phyloP scores from a whole-genome alignment of 2,113 vertebrate species.

The Marmota flaviventris region DNA sequence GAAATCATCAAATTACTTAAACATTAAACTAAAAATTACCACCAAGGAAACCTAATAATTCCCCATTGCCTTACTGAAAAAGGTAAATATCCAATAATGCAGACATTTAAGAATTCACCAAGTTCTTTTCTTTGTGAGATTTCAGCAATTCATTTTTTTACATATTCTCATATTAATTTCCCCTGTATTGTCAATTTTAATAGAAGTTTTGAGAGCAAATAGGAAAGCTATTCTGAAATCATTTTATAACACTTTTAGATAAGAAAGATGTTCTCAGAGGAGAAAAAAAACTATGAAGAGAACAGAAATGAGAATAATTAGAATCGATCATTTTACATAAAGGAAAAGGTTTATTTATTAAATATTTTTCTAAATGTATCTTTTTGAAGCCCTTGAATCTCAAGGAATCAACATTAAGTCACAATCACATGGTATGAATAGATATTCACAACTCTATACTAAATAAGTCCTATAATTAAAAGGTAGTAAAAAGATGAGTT shows the following conservation, averaged over 20 bases:
- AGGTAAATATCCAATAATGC: background rate
- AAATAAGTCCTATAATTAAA: background rate
- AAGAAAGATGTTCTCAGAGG: background rate
- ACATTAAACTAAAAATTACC: background rate
- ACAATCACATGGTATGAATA: background rate
- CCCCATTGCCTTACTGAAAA: background rate
- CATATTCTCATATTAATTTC: background rate
- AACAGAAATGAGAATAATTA: background rate
- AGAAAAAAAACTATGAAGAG: background rate
- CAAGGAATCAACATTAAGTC: background rate
- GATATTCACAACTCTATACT: background rate
- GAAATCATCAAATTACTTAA: background rate
- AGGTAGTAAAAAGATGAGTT: too few relatives aligned
- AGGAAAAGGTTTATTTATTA: background rate
- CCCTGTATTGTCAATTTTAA: background rate
- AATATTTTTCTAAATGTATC: background rate
- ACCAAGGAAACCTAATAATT: background rate
- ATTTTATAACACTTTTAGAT: background rate
- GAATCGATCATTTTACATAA: background rate
- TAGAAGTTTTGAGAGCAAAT: background rate
- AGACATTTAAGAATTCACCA: background rate
- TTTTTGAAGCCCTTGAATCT: background rate
- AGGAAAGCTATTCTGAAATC: background rate
- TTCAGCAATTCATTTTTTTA: background rate
- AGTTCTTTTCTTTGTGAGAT: background rate